phyloP scores from a whole-genome alignment of 2,888 invertebrate genomes.

The Anaspis maculata region DNA sequence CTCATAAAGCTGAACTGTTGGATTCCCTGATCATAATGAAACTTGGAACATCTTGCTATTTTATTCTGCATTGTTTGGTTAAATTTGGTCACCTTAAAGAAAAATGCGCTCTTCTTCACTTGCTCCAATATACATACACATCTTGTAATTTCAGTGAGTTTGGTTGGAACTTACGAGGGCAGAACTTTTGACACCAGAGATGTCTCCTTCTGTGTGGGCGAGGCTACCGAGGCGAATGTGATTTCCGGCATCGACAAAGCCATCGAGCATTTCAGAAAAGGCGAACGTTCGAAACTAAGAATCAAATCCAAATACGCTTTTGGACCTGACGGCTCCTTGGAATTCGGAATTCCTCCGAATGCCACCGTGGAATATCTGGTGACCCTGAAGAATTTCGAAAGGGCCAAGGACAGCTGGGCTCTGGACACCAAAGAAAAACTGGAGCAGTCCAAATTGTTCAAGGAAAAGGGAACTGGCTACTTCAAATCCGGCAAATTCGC shows the following conservation, averaged over 20 bases:
- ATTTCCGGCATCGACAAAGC: constrained; percentile 78
- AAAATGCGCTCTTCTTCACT: no score
- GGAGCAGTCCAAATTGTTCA: constrained; percentile 71
- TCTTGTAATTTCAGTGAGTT: constrained; percentile 62
- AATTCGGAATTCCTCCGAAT: constrained; percentile 69
- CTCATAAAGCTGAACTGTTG: no score
- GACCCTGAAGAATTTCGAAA: constrained; percentile 76
- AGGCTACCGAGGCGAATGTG: constrained; percentile 67
- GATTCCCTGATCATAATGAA: no score
- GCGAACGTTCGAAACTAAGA: constrained; percentile 67
- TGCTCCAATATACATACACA: no score
- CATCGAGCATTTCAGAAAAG: constrained; percentile 68
- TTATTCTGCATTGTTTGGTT: no score
- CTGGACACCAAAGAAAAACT: constrained; percentile 72
- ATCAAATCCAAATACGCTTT: constrained; percentile 76
- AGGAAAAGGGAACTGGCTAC: constrained; percentile 86
- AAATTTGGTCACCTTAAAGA: no score
- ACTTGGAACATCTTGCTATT: no score
- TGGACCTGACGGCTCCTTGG: constrained; percentile 59
- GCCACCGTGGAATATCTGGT: constrained; percentile 74
- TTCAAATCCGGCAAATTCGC: constrained; percentile 72
- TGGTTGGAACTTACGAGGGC: constrained; percentile 59
- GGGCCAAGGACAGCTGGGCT: constrained; percentile 74
- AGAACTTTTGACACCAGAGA: constrained; percentile 72
- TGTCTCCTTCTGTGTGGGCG: constrained; percentile 76